A percentile compares a stretch with the other conserved stretches of the same genome.
Evolutionary conservation across 92 coral and sea anemone genomes (phyloP).

Genomic region (Blastomussa wellsi): DNA sequence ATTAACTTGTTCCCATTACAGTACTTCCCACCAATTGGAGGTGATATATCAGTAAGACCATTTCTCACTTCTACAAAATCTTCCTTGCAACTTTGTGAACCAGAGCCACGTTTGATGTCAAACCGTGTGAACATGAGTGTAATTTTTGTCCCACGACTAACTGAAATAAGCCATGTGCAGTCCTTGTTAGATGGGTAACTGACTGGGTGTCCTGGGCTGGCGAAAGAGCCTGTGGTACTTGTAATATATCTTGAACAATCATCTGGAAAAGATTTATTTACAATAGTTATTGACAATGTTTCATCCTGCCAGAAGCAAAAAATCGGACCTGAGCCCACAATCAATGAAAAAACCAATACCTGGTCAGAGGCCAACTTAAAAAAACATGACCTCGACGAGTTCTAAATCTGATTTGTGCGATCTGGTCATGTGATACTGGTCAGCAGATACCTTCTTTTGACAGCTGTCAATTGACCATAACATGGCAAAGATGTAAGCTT

Average conservation of each 20-base stretch:
- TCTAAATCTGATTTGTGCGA: too few species aligned
- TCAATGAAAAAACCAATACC: too few species aligned
- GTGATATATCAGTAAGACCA: constrained; percentile 55
- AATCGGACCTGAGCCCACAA: too few species aligned
- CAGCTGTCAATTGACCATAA: too few species aligned
- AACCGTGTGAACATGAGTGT: constrained; percentile 50
- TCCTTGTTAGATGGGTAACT: constrained; percentile 58
- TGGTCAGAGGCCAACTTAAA: too few species aligned
- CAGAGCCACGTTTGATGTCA: constrained; percentile 54
- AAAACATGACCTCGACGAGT: too few species aligned
- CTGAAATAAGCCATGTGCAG: constrained; percentile 64
- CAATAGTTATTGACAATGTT: too few species aligned
- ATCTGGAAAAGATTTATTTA: constrained; percentile 21
- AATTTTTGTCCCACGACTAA: constrained; percentile 20
- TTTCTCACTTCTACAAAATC: constrained; percentile 49
- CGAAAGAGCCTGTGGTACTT: constrained; percentile 28
- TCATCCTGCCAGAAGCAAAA: too few species aligned
- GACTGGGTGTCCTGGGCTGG: constrained; percentile 51
- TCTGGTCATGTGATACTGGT: too few species aligned
- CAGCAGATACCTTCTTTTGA: too few species aligned
- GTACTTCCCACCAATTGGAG: constrained; percentile 35
- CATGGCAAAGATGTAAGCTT: too few species aligned
- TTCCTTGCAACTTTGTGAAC: constrained; percentile 18
- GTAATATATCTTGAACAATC: constrained; percentile 16
- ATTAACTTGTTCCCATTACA: constrained; percentile 48